phyloP scores from a whole-genome alignment of 2,888 invertebrate species.

The Augochlorella aurata region DNA sequence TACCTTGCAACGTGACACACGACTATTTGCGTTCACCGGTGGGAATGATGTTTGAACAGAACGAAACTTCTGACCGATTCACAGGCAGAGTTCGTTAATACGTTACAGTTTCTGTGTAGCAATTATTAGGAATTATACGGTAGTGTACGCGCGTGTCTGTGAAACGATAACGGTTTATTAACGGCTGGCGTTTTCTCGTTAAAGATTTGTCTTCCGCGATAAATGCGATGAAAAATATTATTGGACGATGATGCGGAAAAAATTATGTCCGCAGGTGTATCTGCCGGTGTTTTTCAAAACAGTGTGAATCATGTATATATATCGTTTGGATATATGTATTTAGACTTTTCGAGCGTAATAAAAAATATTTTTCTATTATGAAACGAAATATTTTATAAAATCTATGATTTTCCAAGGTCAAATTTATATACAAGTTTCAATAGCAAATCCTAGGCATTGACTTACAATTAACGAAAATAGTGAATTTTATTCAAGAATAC shows the following conservation, averaged over 20 bases:
- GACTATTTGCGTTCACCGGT: neutral
- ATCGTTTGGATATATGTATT: no score
- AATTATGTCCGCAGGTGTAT: neutral
- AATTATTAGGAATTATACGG: neutral
- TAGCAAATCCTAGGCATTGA: no score
- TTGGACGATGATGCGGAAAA: neutral
- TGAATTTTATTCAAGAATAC: no score
- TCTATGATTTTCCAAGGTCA: no score
- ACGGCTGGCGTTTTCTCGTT: neutral
- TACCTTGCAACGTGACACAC: neutral
- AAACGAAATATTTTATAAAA: no score
- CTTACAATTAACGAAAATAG: no score
- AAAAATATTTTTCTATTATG: no score
- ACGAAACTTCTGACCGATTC: neutral
- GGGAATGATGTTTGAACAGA: neutral
- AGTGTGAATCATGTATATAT: no score
- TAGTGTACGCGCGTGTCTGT: neutral
- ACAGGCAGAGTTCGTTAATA: neutral
- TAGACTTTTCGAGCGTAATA: no score
- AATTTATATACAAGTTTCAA: no score
- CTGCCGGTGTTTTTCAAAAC: neutral
- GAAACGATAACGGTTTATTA: neutral
- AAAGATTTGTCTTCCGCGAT: neutral
- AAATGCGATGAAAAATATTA: neutral
- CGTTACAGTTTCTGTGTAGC: neutral